Evolutionary conservation across 2,888 invertebrate species (phyloP), one percentile per base, ranked within the genome.

Genomic region (Chrysolina haemoptera): DNA sequence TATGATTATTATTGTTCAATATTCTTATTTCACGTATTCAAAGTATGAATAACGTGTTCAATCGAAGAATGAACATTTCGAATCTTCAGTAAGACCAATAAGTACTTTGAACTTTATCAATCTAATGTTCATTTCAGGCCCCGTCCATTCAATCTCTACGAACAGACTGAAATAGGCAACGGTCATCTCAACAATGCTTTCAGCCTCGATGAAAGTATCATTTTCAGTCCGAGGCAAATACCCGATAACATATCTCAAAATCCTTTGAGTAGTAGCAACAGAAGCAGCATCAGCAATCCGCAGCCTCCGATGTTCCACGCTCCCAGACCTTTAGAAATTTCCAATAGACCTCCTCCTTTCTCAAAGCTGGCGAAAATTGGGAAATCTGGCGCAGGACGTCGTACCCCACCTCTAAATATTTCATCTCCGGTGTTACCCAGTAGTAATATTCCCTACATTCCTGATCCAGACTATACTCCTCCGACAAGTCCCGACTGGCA

Each of bases 401-500:
- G 72, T 59, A 69, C 78, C 8, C 78, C 78, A 0, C 72, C 77
- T 8, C 62, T 14, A 35, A 63, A 64, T 14, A 59, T 77, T 10
- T 63, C 78, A 1, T 66, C 66, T 0, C 73, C 73, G 6, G 63
- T 62, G 2, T 67, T 74, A 3, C 77, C 76, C 4, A 70, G 35
- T 27, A 68, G 35, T 27, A 20, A 65, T 9, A n/a, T 43, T 41
- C 78, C 78, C 6, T 73, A 78, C 46, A 78, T 78, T 48, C 78
- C 78, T 4, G 75, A 74, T 64, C 78, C 78, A 1, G 78, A 78
- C 65, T 78, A 78, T 59, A 71, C 75, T 11, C 78, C 78, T 1
- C 76, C 78, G 12, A 59, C 20, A 11, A 73, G 73, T 35, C 78
- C 75, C 12, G 59, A 14, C 14, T 22, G 48, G 1, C 53, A 66